Evolutionary conservation across 2,113 vertebrate species (phyloP).

Genomic region (Nesogale talazaci): DNA sequence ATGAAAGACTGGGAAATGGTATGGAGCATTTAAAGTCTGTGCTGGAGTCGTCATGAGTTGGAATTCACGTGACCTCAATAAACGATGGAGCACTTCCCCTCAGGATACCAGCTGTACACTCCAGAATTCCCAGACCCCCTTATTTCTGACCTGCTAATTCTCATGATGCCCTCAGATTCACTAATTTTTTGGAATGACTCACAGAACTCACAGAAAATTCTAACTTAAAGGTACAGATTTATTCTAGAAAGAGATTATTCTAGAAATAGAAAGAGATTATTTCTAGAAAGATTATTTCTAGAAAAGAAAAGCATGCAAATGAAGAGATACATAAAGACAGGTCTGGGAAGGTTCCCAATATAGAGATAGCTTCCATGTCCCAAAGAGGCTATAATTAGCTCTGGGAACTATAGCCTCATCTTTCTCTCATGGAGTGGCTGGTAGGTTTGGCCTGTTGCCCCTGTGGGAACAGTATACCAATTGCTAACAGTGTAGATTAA

Average conservation of each 20-base stretch:
- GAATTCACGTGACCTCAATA: not conserved
- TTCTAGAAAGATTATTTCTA: too few relatives aligned
- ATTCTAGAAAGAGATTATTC: not conserved
- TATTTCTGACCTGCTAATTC: not conserved
- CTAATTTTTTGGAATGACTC: not conserved
- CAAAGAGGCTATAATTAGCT: not conserved
- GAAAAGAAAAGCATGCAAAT: not conserved
- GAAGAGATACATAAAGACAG: not conserved
- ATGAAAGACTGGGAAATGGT: not conserved
- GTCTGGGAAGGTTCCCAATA: not conserved
- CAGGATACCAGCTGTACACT: not conserved
- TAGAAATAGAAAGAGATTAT: not conserved
- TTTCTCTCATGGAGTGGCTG: not conserved
- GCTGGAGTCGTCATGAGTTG: not conserved
- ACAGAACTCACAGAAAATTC: not conserved
- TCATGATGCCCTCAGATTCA: not conserved
- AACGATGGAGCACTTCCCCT: not conserved
- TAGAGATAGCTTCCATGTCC: not conserved
- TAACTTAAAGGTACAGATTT: not conserved
- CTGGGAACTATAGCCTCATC: too few relatives aligned
- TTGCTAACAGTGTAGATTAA: not conserved
- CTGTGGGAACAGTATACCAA: too few relatives aligned
- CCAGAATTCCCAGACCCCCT: not conserved
- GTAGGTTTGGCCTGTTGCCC: too few relatives aligned
- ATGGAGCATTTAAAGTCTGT: not conserved